Percentiles rank a stretch among this genome's conserved stretches.
These are phyloP conservation scores for Theocolax elegans DNA, from an alignment of 1,140 invertebrate species.

Conservation along the genomic window DNA sequence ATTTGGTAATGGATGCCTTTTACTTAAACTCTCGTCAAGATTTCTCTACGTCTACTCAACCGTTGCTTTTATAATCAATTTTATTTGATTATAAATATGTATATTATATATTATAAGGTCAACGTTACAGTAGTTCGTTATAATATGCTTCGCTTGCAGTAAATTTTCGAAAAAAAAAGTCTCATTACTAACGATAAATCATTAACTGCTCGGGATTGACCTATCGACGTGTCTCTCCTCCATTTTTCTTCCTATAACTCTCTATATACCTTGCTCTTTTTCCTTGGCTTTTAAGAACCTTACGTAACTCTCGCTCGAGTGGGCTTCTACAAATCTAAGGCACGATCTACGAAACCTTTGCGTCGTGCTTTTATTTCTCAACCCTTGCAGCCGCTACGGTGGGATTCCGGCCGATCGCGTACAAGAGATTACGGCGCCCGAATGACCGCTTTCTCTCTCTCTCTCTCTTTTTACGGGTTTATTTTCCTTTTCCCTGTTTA, in stretches of 20 bases:
- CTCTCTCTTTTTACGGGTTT: neutral
- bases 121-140: too few relatives aligned
- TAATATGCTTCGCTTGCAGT: too few relatives aligned
- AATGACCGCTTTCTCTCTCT: neutral
- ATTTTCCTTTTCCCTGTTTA: neutral
- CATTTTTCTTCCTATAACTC: neutral
- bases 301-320: conserved; percentile 27
- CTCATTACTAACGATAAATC: too few relatives aligned
- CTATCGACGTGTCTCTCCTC: too few relatives aligned
- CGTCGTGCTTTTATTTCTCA: conserved; percentile 16
- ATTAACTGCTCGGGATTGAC: too few relatives aligned
- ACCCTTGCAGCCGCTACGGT: neutral
- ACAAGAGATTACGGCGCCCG: neutral
- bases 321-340: conserved; percentile 15
- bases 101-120: too few relatives aligned
- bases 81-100: too few relatives aligned
- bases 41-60: too few relatives aligned
- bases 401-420: conserved; percentile 19
- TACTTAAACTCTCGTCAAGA: too few relatives aligned
- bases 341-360: neutral
- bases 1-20: too few relatives aligned
- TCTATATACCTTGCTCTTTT: neutral
- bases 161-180: too few relatives aligned
- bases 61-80: too few relatives aligned
- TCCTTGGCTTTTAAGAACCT: conserved; percentile 16